Base-by-base conservation (phyloP, 2,888 invertebrate genomes). In the Ichneumoninae sp. region DNA sequence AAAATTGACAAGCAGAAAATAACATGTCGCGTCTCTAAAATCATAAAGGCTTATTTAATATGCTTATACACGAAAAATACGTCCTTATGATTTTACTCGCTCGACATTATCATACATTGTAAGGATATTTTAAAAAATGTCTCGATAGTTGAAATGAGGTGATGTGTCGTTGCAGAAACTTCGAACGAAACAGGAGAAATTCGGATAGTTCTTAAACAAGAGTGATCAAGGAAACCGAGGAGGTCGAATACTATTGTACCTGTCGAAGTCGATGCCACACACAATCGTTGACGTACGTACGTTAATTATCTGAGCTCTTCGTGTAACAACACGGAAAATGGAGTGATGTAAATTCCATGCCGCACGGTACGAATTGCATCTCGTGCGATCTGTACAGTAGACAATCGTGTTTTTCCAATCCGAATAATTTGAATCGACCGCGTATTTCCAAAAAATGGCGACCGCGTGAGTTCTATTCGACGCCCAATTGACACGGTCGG, bases 131-230 rank as follows among this genome's bases (percentile, higher is more conserved):
- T 13, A 8, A 26, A 26, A 10, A 22, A 13, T 26, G 22, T 10
- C 57, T 60, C 10, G 26, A 13, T 30, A 30, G 26, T 19, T 57
- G 65, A 75, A 81, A 78, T 19, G 57, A 57, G 57, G 50, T 30
- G 33, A 65, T 76, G n/a, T 75, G 78, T 44, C 65, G 66, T 81
- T 83, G 65, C 75, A 86, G 87, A 82, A 85, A 84, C 65, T 63
- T 86, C 36, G 84, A 83, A 57, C 60, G 73, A 71, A 81, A 82
- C 57, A 77, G 85, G 70, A 78, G 86, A 69, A 79, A 85, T 40
- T 87, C 87, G 47, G 81, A 81, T 71, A 85, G 79, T 78, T 85
- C 86, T 26, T 87, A 81, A 80, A 50, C 57, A 16, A 74, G 73
- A 19, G 66, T 33, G 65, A 26, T 44, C 30, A 50, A 63, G 74